Conservation (phyloP, 2,113 vertebrate genomes). For the Vulpes vulpes region DNA sequence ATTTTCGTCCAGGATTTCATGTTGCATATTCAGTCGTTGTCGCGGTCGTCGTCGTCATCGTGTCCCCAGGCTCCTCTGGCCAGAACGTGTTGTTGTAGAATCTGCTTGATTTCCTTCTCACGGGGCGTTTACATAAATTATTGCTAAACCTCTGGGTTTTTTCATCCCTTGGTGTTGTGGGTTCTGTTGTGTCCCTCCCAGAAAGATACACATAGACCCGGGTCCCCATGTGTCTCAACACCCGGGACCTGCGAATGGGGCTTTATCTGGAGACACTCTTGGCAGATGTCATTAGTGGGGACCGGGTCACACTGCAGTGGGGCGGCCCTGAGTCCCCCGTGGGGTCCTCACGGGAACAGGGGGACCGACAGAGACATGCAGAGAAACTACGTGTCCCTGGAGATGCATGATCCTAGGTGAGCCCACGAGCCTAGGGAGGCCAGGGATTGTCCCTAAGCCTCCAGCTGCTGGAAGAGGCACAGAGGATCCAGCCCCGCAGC, state of each 20-base stretch:
- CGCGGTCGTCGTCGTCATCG: too few relatives aligned
- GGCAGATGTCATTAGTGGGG: not conserved
- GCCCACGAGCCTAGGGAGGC: not conserved
- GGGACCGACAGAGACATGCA: not conserved
- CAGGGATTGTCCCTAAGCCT: too few relatives aligned
- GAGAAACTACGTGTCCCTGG: rapidly evolving
- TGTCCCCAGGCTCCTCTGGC: not conserved
- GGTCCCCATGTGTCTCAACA: not conserved
- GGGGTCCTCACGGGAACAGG: not conserved
- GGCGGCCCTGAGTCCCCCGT: too few relatives aligned
- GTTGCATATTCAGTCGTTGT: too few relatives aligned
- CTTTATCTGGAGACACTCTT: not conserved
- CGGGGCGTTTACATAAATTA: too few relatives aligned
- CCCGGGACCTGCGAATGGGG: not conserved
- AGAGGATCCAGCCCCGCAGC: not conserved
- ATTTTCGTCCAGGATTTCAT: not conserved
- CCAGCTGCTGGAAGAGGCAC: too few relatives aligned
- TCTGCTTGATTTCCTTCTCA: not conserved
- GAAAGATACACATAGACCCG: not conserved
- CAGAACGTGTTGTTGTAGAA: not conserved
- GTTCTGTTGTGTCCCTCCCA: not conserved
- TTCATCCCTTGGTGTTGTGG: not conserved
- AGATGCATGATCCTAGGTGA: too few relatives aligned
- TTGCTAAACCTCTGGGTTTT: not conserved
- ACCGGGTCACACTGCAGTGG: rapidly evolving